Base-by-base conservation (phyloP, 2,888 invertebrate genomes). In the Epistrophe grossulariae region DNA sequence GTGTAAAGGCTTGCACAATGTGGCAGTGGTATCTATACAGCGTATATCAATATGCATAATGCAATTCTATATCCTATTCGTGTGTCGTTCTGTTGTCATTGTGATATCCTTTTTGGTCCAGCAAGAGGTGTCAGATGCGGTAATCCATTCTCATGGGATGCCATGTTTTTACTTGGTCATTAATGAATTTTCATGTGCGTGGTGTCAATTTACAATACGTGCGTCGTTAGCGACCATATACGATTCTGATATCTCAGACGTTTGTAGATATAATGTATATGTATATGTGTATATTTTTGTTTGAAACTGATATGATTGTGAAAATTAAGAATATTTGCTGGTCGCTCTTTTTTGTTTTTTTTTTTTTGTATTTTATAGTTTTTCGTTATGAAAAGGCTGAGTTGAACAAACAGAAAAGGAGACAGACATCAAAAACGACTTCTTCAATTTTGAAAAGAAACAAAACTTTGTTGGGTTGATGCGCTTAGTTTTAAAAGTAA, bases 11-110 rank as follows among this genome's bases (percentile, higher is more conserved):
- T 55, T 71, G 84, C 64, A 79, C 71, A 57, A 78, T 64, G 52
- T 35, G 38, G 50, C 38, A 19, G 45, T 13, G 28, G 24, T 24
- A 31, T 5, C 24, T 24, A 24, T 24, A 24, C 24, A 43, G 55
- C n/a, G 55, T 72, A 82, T 78, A 31, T 28, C n/a, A n/a, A 78
- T 28, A 68, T 50, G 15, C 31, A 45, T 66, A 24, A 43, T 80
- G 81, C 72, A 80, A 81, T 77, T 81, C 76, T 80, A 77, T 80
- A 84, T 77, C 66, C 68, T 81, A 81, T 84, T 73, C 80, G 77
- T 77, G 80, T 84, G 84, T 84, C 77, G 62, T 77, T 73, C 72
- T 45, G 77, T 73, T 84, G 77, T 59, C 55, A 81, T 55, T 60
- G 17, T 70, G 81, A 81, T 84, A 84, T 84, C 79, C 80, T 81